Percentiles rank a stretch among this genome's conserved stretches.
Conservation (phyloP, 2,888 invertebrate species). For the Emesis furor region DNA sequence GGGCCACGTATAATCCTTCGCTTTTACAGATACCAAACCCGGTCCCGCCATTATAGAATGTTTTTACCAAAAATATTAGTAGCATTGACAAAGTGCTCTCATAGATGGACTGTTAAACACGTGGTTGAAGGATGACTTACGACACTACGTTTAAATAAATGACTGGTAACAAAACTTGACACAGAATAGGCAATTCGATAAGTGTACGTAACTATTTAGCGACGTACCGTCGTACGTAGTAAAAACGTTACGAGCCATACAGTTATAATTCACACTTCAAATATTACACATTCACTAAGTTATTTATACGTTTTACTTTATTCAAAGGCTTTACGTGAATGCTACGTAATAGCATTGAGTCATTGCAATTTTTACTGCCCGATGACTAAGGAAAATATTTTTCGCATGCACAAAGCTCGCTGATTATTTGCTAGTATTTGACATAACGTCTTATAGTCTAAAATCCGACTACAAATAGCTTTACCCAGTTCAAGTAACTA, state of each 20-base stretch:
- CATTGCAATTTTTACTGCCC: background rate
- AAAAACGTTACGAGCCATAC: slow-evolving; percentile 38
- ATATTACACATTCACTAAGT: slow-evolving; percentile 6
- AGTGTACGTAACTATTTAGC: slow-evolving; percentile 64
- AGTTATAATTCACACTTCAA: slow-evolving; percentile 45
- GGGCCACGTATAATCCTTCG: too few relatives aligned
- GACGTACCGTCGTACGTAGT: slow-evolving; percentile 25
- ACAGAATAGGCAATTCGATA: slow-evolving; percentile 40
- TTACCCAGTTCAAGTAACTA: too few relatives aligned
- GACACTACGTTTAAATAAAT: background rate
- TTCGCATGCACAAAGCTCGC: background rate
- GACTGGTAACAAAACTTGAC: background rate
- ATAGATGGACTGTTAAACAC: too few relatives aligned
- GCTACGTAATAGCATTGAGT: background rate
- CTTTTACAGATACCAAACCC: too few relatives aligned
- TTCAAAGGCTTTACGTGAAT: background rate
- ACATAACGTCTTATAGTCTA: too few relatives aligned
- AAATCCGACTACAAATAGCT: too few relatives aligned
- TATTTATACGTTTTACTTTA: background rate
- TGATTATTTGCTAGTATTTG: background rate
- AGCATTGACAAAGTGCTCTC: too few relatives aligned
- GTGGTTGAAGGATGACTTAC: too few relatives aligned
- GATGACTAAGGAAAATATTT: background rate
- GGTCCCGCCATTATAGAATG: too few relatives aligned
- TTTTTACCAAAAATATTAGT: too few relatives aligned